Evolutionary conservation across 2,888 invertebrate genomes (phyloP).

Genomic region (Drosophila paramelanica): DNA sequence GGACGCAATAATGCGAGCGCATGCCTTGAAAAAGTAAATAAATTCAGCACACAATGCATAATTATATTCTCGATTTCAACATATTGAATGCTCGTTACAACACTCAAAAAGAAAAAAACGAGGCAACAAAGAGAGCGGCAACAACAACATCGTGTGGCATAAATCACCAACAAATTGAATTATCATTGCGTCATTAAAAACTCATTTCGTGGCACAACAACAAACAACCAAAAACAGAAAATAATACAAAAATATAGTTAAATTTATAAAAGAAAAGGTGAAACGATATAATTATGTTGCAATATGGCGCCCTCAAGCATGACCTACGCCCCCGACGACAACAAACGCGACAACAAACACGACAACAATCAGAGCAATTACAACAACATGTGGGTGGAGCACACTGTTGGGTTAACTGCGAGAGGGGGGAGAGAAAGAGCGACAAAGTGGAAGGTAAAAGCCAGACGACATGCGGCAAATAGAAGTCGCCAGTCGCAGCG

Average conservation of each 20-base stretch:
- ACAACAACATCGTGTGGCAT: conserved; percentile 59
- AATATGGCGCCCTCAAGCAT: conserved; percentile 79
- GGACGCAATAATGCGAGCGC: conserved; percentile 3
- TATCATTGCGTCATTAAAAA: conserved; percentile 80
- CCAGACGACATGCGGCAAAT: conserved; percentile 4
- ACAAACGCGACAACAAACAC: conserved; percentile 47
- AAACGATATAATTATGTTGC: conserved; percentile 80
- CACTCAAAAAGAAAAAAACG: conserved; percentile 12
- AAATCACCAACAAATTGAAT: conserved; percentile 81
- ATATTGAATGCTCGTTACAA: conserved; percentile 70
- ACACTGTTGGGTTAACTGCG: background rate
- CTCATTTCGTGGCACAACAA: conserved; percentile 61
- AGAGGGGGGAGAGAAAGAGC: background rate
- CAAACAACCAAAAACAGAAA: conserved; percentile 10
- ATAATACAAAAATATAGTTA: conserved; percentile 13
- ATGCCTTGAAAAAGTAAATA: conserved; percentile 30
- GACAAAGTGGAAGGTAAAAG: background rate
- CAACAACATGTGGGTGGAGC: conserved; percentile 13
- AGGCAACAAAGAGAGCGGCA: conserved; percentile 35
- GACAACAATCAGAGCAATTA: conserved; percentile 35
- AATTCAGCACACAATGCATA: conserved; percentile 40
- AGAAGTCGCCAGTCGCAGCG: conserved; percentile 9
- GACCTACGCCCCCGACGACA: conserved; percentile 69
- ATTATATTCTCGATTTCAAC: conserved; percentile 65
- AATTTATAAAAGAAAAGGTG: conserved; percentile 56